These are phyloP conservation scores for Oscheius sp. DNA, from an alignment of 2,888 invertebrate species.

Conservation along the genomic window DNA sequence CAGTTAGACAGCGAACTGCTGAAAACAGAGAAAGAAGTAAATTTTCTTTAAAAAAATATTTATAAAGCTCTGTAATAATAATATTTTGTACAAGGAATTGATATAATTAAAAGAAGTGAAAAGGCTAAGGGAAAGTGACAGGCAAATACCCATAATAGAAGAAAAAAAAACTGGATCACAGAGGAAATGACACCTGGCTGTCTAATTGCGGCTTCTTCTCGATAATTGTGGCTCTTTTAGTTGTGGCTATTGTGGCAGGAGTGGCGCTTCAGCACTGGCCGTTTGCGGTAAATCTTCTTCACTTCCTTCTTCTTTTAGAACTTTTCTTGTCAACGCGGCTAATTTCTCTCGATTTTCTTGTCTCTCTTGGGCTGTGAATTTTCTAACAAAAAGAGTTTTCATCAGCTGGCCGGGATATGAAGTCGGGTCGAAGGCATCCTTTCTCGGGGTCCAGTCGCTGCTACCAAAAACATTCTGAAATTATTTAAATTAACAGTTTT, in stretches of 20 bases:
- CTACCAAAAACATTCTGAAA: slow-evolving; percentile 57
- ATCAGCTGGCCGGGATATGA: slow-evolving; percentile 51
- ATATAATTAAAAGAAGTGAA: too few species aligned
- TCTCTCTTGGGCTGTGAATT: slow-evolving; percentile 60
- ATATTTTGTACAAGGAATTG: too few species aligned
- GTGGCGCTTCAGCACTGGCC: not conserved
- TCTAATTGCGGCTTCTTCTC: too few species aligned
- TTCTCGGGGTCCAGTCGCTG: slow-evolving; percentile 52
- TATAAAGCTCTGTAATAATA: too few species aligned
- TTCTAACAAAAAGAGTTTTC: slow-evolving; percentile 64
- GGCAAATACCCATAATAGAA: too few species aligned
- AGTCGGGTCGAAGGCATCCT: slow-evolving; percentile 43
- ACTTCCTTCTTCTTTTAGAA: slow-evolving; percentile 44
- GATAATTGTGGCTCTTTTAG: too few species aligned
- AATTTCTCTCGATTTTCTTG: slow-evolving; percentile 54
- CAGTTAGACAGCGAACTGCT: too few species aligned
- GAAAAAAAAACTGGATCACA: too few species aligned
- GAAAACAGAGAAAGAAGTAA: too few species aligned
- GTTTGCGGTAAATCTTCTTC: not conserved
- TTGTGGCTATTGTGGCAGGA: slow-evolving; percentile 1
- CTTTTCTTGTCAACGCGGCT: slow-evolving; percentile 50
- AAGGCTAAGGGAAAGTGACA: too few species aligned
- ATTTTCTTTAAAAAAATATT: too few species aligned
- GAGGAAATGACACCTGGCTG: too few species aligned
- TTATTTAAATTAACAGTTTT: not conserved